Conservation (phyloP, 2,797 vertebrate genomes). For the Xyrichtys novacula region DNA sequence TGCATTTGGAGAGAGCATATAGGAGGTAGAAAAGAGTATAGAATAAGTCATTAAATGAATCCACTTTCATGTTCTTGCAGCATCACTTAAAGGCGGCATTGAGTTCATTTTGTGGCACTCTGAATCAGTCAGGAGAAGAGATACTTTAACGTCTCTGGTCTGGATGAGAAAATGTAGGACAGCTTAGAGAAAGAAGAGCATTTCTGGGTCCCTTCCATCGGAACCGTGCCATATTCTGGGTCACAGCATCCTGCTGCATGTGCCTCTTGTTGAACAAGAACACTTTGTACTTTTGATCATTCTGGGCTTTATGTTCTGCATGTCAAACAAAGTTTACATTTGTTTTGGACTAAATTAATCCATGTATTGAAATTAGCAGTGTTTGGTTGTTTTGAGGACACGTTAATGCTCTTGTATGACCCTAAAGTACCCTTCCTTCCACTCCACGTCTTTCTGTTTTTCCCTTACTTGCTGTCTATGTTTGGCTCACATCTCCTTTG, state of each 20-base stretch:
- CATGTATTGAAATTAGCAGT: background rate
- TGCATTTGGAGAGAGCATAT: background rate
- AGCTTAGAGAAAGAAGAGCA: constrained; percentile 18
- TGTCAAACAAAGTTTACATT: background rate
- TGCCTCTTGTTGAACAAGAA: constrained; percentile 14
- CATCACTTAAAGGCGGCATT: background rate
- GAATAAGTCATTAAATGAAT: background rate
- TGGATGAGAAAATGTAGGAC: constrained; percentile 51
- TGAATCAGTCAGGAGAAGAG: constrained; percentile 3
- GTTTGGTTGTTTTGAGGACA: background rate
- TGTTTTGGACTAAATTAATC: background rate
- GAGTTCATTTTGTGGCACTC: constrained; percentile 8
- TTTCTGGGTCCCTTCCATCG: constrained; percentile 33
- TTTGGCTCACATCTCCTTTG: constrained; percentile 25
- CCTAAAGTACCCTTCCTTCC: constrained; percentile 5
- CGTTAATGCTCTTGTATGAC: background rate
- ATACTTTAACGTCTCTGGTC: constrained; percentile 30
- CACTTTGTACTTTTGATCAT: background rate
- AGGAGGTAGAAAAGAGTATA: background rate
- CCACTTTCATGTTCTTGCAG: background rate
- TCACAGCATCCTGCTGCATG: constrained; percentile 34
- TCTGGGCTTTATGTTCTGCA: background rate
- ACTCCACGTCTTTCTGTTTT: constrained; percentile 19
- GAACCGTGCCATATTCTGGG: constrained; percentile 47
- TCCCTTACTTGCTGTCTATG: constrained; percentile 15